Conservation (phyloP, 2,113 vertebrate genomes). For the Pollachius pollachius region DNA sequence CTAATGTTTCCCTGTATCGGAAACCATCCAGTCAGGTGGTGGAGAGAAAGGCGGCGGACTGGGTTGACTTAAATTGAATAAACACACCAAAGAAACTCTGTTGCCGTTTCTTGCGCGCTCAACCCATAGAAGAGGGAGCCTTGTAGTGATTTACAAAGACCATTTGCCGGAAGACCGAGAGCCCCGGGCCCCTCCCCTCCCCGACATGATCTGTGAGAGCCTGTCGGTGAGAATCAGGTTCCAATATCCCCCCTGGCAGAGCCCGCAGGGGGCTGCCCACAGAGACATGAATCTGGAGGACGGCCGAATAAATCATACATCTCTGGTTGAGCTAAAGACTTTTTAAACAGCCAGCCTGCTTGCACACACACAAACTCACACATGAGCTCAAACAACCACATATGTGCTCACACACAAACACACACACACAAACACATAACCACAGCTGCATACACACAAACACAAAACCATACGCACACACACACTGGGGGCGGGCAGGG, state of each 20-base stretch:
- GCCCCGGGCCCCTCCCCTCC: constrained; percentile 16
- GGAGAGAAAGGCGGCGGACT: too few species aligned
- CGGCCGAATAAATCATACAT: constrained; percentile 60
- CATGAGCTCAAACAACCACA: not conserved
- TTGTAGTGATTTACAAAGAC: constrained; percentile 39
- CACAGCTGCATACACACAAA: constrained; percentile 8
- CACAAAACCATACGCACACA: not conserved
- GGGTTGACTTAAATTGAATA: too few species aligned
- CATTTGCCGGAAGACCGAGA: constrained; percentile 32
- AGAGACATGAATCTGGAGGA: constrained; percentile 43
- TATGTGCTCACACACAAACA: not conserved
- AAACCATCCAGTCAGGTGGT: too few species aligned
- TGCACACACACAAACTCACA: constrained; percentile 7
- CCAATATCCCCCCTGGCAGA: constrained; percentile 45
- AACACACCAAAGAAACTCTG: too few species aligned
- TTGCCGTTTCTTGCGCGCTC: not conserved
- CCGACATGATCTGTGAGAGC: constrained; percentile 34
- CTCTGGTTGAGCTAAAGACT: constrained; percentile 73
- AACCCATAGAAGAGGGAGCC: not conserved
- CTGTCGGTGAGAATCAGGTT: constrained; percentile 39
- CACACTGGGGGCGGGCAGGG: not conserved
- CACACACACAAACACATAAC: constrained; percentile 6
- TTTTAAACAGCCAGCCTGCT: constrained; percentile 58
- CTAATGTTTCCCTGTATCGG: too few species aligned
- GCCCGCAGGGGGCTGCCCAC: constrained; percentile 40